Base-by-base conservation (phyloP, 2,888 invertebrate genomes). In the Shargacucullia verbasci region DNA sequence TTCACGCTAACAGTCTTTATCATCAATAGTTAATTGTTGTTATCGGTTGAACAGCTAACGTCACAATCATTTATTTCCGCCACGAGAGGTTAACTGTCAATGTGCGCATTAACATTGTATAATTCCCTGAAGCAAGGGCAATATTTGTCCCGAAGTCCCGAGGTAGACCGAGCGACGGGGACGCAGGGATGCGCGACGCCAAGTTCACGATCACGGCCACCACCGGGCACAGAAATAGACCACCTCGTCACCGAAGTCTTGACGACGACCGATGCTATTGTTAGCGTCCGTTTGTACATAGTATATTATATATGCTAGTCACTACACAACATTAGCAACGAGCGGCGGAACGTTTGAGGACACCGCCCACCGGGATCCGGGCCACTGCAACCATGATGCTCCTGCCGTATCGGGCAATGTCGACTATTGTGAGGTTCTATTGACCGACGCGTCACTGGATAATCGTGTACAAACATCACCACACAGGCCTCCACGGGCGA, bases 151-250 rank as follows among this genome's bases (percentile, higher is more conserved):
- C 52, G 55, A 20, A 20, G 4, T 20, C 20, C 20, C 20, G 20
- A 20, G 20, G 20, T 20, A 20, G 20, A 20, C 20, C 64, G 75
- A 12, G 11, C n/a, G 10, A 10, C 14, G 11, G n/a, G 11, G n/a
- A 10, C 14, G 11, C 12, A 10, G n/a, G 2, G 20, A 4, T 4
- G 20, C 20, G 20, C 27, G 38, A n/a, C 39, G 82, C 78, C 87
- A 87, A 86, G 87, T 86, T 86, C 87, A 85, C 73, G 84, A 65
- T 62, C 76, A 78, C 57, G 79, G 77, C 54, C 41, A 46, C 39
- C 45, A 7, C 20, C 38, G 35, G 44, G 43, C 37, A 44, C 57
- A 63, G 74, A 81, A 80, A 80, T 81, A 81, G 75, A 68, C 50
- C 59, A 59, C 13, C 15, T 27, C 62, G 68, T 52, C 58, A 64